Evolutionary conservation across 2,113 vertebrate genomes (phyloP), one percentile per base, ranked within the genome.

Genomic region (Phyllostomus hastatus): DNA sequence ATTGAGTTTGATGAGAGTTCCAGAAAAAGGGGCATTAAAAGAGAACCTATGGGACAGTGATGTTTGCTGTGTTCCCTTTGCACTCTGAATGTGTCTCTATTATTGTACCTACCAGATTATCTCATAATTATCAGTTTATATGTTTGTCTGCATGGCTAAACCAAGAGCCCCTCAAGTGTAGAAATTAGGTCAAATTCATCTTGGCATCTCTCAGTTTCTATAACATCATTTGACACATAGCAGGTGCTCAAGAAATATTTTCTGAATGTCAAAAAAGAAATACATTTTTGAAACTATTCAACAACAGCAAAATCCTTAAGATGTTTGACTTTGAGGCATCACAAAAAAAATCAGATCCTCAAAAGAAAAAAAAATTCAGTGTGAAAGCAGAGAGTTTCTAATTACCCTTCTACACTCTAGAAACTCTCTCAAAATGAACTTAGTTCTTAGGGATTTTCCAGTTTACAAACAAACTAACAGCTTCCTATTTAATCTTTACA

Each of bases 261-360:
- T 94, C 17, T 88, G 24, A 96, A 57, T 20, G 57, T 76, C 75
- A 72, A 78, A 94, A 90, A 70, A 41, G 33, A 73, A 87, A 93
- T 24, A 88, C 72, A 61, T 46, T 87, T 80, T 90, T 91, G 38
- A 86, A 76, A 80, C 26, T 69, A 81, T 26, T 84, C 43, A 94
- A n/a, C 15, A 48, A 81, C 19, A 66, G 92, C 70, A 93, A 92
- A 97, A 94, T 94, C 19, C 76, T 94, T 83, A 87, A 31, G 72
- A 84, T 67, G 17, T 96, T 64, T 96, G 81, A 90, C 88, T 82
- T 61, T 35, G 38, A 86, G 43, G 82, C 50, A 67, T 85, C 38
- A 57, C 16, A 48, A 41, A 61, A 33, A 67, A 19, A 14, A 41
- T 72, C 33, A 79, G 33, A 41, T 66, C 22, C 73, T 80, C 46